A percentile compares a stretch with the other conserved stretches of the same genome.
phyloP scores from a whole-genome alignment of 2,888 invertebrate genomes.

The Ichneumoninae sp. region DNA sequence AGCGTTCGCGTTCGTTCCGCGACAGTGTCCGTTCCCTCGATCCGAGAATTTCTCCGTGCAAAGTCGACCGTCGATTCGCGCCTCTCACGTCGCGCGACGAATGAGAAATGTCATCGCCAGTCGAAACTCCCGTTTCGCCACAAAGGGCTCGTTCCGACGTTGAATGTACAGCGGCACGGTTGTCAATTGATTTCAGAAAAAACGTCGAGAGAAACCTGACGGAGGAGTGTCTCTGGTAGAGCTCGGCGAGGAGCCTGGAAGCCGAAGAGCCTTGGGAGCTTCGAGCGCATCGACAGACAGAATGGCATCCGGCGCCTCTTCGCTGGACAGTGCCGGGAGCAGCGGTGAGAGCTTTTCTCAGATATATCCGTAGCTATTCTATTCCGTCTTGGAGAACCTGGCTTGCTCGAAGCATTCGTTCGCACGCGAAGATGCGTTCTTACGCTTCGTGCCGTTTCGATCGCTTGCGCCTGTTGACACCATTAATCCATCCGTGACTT shows the following conservation, averaged over 20 bases:
- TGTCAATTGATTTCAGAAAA: conserved; percentile 78
- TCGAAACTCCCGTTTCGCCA: conserved; percentile 78
- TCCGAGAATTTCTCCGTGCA: background rate
- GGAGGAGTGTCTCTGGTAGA: conserved; percentile 73
- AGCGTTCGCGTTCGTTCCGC: background rate
- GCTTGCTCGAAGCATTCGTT: background rate
- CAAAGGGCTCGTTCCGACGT: conserved; percentile 80
- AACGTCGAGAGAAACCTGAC: conserved; percentile 76
- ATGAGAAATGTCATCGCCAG: conserved; percentile 79
- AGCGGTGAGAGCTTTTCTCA: conserved; percentile 86
- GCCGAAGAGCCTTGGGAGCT: background rate
- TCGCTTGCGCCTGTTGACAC: background rate
- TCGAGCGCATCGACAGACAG: conserved; percentile 25
- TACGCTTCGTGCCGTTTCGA: background rate
- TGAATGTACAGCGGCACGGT: conserved; percentile 77
- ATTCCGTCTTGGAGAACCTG: background rate
- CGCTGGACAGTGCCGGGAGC: conserved; percentile 91
- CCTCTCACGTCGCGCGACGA: conserved; percentile 1
- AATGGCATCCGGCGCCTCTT: conserved; percentile 92
- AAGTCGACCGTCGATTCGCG: background rate
- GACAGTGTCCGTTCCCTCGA: background rate
- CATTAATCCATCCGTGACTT: background rate
- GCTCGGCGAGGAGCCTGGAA: conserved; percentile 12
- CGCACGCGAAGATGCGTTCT: background rate
- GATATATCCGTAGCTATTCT: conserved; percentile 4